Conservation (phyloP, 2,797 vertebrate species). For the Spondyliosoma cantharus region DNA sequence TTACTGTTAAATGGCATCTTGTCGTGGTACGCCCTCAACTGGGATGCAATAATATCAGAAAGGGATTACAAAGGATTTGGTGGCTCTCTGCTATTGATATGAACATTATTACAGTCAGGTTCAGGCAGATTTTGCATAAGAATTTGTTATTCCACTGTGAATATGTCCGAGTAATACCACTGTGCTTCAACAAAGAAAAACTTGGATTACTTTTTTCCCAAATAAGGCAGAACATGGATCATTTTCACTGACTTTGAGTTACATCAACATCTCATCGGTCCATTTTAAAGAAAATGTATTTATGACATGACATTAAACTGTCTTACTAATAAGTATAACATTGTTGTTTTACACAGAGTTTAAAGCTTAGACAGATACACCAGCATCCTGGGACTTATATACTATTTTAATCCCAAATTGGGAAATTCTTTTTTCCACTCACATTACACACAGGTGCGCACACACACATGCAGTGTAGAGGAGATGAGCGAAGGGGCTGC, state of each 20-base stretch:
- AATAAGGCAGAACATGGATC: background rate
- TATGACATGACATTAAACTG: background rate
- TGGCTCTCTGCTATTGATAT: background rate
- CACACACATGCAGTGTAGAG: no score
- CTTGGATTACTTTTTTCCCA: background rate
- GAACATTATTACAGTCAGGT: background rate
- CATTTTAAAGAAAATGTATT: background rate
- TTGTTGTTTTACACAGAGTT: slow-evolving; percentile 9
- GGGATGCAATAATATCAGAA: slow-evolving; percentile 5
- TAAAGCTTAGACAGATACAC: background rate
- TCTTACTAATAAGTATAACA: background rate
- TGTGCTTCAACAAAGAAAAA: background rate
- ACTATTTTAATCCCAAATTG: no score
- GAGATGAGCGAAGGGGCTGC: no score
- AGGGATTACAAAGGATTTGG: background rate
- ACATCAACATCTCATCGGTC: background rate
- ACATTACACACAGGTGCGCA: no score
- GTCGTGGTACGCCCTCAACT: background rate
- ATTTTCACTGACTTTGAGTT: background rate
- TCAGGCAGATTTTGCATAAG: background rate
- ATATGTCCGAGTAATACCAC: background rate
- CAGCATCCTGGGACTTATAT: background rate
- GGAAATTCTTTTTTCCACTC: no score
- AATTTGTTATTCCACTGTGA: background rate
- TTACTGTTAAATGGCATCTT: no score